Conservation (phyloP, 2,888 invertebrate species). For the Ornithoptera priamus region DNA sequence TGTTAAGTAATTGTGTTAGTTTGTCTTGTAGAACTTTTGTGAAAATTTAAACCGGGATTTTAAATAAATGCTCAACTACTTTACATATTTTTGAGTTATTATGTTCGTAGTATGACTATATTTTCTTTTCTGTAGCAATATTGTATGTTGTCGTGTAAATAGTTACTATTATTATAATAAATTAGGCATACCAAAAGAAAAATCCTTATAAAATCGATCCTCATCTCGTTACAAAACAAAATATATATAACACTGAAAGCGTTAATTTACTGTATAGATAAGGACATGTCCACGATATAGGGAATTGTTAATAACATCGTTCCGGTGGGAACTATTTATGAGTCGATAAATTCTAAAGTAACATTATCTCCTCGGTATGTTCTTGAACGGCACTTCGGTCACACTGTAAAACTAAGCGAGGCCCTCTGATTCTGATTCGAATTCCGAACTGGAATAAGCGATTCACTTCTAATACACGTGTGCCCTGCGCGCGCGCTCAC, state of each 20-base stretch:
- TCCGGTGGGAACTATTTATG: slow-evolving; percentile 31
- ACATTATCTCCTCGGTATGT: slow-evolving; percentile 23
- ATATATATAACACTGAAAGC: slow-evolving; percentile 48
- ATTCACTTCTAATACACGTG: slow-evolving; percentile 77
- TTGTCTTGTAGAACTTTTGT: too few relatives aligned
- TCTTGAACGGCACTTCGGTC: slow-evolving; percentile 42
- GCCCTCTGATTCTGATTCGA: slow-evolving; percentile 58
- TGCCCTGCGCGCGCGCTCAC: slow-evolving; percentile 70
- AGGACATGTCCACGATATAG: slow-evolving; percentile 71
- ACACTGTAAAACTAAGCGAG: slow-evolving; percentile 72
- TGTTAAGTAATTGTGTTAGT: too few relatives aligned
- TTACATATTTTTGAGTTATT: background rate
- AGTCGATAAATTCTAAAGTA: slow-evolving; percentile 21
- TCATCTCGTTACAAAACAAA: slow-evolving; percentile 65
- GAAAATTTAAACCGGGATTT: too few relatives aligned
- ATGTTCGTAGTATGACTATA: background rate
- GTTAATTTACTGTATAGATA: slow-evolving; percentile 71
- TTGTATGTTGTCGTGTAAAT: background rate
- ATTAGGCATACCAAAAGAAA: slow-evolving; percentile 60
- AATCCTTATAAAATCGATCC: slow-evolving; percentile 65
- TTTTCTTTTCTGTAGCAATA: background rate
- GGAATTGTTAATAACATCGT: slow-evolving; percentile 63
- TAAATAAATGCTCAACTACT: too few relatives aligned
- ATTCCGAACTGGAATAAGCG: slow-evolving; percentile 58
- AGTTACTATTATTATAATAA: background rate